Conservation (phyloP, 92 coral and sea anemone genomes). For the Ricordea florida region DNA sequence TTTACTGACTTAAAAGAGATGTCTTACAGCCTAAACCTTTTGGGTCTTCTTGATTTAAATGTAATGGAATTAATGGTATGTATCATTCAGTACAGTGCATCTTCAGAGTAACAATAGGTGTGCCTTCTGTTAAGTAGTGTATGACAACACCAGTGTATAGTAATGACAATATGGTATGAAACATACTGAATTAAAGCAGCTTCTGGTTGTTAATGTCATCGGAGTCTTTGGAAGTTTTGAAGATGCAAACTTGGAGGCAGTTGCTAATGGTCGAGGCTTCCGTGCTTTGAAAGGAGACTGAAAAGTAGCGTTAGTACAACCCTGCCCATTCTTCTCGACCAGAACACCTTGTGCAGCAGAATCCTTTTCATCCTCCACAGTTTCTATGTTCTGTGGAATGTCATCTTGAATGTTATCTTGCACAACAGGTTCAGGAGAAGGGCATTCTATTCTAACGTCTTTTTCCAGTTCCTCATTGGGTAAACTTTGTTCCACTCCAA, state of each 20-base stretch:
- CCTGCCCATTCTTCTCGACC: slow-evolving; percentile 3
- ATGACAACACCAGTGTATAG: no score
- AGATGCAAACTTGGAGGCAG: slow-evolving; percentile 1
- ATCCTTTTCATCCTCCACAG: not conserved
- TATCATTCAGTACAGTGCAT: no score
- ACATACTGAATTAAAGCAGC: slow-evolving; percentile 76
- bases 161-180: no score
- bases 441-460: not conserved
- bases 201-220: slow-evolving; percentile 57
- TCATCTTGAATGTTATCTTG: not conserved
- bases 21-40: no score
- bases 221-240: slow-evolving; percentile 63
- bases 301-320: not conserved
- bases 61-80: no score
- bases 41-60: no score
- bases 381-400: not conserved
- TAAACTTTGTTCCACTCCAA: not conserved
- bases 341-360: not conserved
- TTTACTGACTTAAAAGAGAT: no score
- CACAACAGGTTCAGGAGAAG: not conserved
- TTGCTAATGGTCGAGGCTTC: slow-evolving; percentile 26
- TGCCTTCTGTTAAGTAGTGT: no score
- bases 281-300: slow-evolving; percentile 27
- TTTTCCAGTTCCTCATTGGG: not conserved
- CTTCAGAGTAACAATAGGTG: no score